Base-by-base conservation (phyloP, 2,113 vertebrate genomes). In the Coregonus clupeaformis region DNA sequence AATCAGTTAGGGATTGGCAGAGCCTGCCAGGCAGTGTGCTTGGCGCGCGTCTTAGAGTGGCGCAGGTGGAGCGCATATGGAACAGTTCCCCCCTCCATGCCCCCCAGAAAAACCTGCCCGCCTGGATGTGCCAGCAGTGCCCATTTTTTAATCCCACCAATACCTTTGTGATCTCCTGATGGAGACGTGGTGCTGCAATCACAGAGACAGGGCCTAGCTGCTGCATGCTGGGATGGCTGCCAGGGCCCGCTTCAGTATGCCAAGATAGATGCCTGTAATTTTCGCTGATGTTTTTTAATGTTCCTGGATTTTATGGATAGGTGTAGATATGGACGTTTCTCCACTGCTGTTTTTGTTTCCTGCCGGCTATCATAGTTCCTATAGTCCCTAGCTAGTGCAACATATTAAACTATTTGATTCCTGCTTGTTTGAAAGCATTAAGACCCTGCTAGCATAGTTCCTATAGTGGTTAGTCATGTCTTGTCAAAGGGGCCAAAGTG, bases 61-160 rank as follows among this genome's bases (percentile, higher is more conserved):
- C 91, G 90, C 93, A 93, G 92, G 91, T 94, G 93, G 92, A 89
- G 89, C 90, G 88, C 90, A 93, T 92, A 92, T 92, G 91, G 89
- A 92, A 92, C 90, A 90, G 91, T 91, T 86, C 89, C 75, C 82
- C 45, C 49, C 47, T 3, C 7, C 45, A 3, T 6, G 3, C 7
- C 45, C 45, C 47, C 11, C 47, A 0, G 14, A 85, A 84, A 82
- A 85, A 79, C 80, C 84, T 87, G 85, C 86, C 86, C 82, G 86
- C 85, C 87, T 91, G 89, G 86, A 85, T 92, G 89, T 92, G 90
- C 90, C 92, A 91, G 89, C 85, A 87, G 90, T 90, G 85, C 89
- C 89, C 87, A 87, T 91, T 91, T 52, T 42, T 92, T 91, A 91
- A 92, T 92, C 90, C 89, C 89, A 87, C 80, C 87, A 86, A 87